Conservation (phyloP, 2,797 vertebrate genomes). For the Nyctalus aviator region DNA sequence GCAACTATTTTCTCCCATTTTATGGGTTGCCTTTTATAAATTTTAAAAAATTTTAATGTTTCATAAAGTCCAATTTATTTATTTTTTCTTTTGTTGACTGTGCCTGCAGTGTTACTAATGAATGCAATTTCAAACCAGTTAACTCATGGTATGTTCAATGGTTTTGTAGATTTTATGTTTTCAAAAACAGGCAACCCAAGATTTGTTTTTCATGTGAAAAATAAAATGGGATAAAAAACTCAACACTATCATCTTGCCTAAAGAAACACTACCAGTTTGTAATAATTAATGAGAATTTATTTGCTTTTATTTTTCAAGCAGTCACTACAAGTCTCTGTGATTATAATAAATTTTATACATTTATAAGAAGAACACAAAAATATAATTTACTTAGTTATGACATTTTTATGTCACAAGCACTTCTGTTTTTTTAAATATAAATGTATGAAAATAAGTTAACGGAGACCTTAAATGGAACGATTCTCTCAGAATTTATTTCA, state of each 20-base stretch:
- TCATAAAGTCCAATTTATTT: not conserved
- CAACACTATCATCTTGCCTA: constrained; percentile 69
- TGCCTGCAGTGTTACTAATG: not conserved
- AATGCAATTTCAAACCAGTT: constrained; percentile 21
- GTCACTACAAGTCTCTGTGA: constrained; percentile 75
- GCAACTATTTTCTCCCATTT: not conserved
- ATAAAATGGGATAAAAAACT: constrained; percentile 71
- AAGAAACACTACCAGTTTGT: constrained; percentile 78
- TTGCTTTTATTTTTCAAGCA: constrained; percentile 75
- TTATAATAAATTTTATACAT: constrained; percentile 80
- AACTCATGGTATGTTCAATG: not conserved
- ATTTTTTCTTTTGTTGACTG: not conserved
- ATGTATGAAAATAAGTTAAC: constrained; percentile 39
- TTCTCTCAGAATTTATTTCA: not conserved
- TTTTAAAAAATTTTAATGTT: not conserved
- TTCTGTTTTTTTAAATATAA: constrained; percentile 68
- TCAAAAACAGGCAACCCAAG: constrained; percentile 28
- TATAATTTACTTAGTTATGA: constrained; percentile 63
- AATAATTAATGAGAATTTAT: constrained; percentile 81
- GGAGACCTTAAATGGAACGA: not conserved
- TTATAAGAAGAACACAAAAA: constrained; percentile 77
- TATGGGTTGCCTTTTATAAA: not conserved
- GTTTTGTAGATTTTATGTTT: not conserved
- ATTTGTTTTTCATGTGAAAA: constrained; percentile 29
- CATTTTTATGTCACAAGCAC: constrained; percentile 67